phyloP scores from a whole-genome alignment of 1,140 invertebrate genomes.

The Bombyx mandarina region DNA sequence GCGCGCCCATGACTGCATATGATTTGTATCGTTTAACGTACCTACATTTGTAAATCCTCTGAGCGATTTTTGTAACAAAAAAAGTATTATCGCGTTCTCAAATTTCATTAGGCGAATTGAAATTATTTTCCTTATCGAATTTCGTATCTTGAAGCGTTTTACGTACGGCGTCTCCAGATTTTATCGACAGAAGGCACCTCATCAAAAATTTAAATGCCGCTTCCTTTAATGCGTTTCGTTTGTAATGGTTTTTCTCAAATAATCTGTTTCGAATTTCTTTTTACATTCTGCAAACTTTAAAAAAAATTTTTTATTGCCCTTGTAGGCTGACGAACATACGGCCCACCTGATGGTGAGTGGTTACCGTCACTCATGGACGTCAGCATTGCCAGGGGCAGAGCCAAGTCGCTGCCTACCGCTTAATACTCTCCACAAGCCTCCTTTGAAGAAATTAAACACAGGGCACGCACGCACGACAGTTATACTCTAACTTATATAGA shows the following conservation, averaged over 20 bases:
- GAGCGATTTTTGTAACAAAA: slow-evolving; percentile 22
- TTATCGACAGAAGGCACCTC: slow-evolving; percentile 8
- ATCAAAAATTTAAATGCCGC: slow-evolving; percentile 13
- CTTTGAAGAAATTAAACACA: no score
- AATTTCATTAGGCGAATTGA: slow-evolving; percentile 8
- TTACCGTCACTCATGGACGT: no score
- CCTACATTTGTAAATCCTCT: slow-evolving; percentile 39
- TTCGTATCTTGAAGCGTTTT: slow-evolving; percentile 8
- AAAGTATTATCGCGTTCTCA: slow-evolving; percentile 16
- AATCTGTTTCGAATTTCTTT: not conserved
- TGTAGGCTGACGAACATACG: no score
- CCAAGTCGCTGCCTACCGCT: no score
- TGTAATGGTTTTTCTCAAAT: slow-evolving; percentile 3
- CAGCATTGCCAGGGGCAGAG: no score
- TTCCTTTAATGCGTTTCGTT: slow-evolving; percentile 9
- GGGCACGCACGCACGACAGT: no score
- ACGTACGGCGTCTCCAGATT: slow-evolving; percentile 3
- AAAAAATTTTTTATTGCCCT: no score
- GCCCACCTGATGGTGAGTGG: no score
- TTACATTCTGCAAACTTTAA: no score
- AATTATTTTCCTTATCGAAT: slow-evolving; percentile 7
- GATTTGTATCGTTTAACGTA: slow-evolving; percentile 52
- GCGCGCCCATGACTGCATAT: slow-evolving; percentile 21
- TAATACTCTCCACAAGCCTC: no score
- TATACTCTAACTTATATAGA: no score